Percentiles rank a stretch among this genome's conserved stretches.
Conservation (phyloP, 2,113 vertebrate species). For the Paradoxurus hermaphroditus region DNA sequence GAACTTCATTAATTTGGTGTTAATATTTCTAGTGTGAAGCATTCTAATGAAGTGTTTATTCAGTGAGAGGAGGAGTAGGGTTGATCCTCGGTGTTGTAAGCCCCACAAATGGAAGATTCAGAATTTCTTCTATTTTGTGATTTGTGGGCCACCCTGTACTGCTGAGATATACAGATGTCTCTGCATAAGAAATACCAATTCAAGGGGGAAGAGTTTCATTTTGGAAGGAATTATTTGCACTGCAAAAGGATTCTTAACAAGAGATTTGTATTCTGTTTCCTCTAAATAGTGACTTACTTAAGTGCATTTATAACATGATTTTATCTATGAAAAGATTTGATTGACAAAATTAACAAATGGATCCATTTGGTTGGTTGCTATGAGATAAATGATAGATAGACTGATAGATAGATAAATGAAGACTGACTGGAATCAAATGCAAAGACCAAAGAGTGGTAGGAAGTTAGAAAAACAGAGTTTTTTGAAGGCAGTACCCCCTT, state of each 20-base stretch:
- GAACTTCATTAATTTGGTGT: slow-evolving; percentile 63
- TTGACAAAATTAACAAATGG: slow-evolving; percentile 5
- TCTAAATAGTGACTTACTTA: background rate
- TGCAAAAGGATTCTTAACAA: slow-evolving; percentile 29
- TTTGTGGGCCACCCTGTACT: background rate
- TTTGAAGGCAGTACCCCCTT: background rate
- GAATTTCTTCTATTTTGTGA: slow-evolving; percentile 38
- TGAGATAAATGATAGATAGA: background rate
- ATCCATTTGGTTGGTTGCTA: background rate
- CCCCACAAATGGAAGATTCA: background rate
- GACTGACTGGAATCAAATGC: background rate
- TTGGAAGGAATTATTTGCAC: slow-evolving; percentile 35
- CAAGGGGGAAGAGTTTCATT: slow-evolving; percentile 26
- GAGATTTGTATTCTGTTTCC: background rate
- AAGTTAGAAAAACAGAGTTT: background rate
- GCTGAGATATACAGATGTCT: slow-evolving; percentile 24
- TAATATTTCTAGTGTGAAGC: slow-evolving; percentile 71
- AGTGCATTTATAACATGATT: slow-evolving; percentile 16
- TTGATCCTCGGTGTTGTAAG: background rate
- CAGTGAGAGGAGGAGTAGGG: slow-evolving; percentile 38
- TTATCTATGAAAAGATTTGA: slow-evolving; percentile 5
- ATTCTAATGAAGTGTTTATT: slow-evolving; percentile 63
- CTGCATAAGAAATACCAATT: background rate
- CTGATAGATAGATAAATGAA: background rate
- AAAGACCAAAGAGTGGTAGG: background rate